Conservation (phyloP, 1,140 invertebrate genomes). For the Gryon sp. region DNA sequence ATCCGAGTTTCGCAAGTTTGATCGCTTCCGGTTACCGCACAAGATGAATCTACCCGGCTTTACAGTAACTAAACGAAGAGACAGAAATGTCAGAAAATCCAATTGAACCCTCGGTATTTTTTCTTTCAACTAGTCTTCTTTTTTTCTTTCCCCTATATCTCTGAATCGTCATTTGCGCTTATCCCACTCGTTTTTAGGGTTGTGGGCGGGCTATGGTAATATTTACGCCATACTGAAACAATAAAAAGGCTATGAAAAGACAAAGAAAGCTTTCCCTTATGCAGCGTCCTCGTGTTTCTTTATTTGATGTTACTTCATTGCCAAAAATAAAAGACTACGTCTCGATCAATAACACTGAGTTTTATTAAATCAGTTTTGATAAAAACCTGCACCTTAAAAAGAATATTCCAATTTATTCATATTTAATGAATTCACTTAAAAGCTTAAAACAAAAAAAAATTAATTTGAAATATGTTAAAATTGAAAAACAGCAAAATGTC, state of each 20-base stretch:
- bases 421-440: too few relatives aligned
- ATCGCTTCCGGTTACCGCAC: conserved; percentile 63
- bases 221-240: conserved; percentile 57
- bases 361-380: too few relatives aligned
- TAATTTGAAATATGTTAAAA: too few relatives aligned
- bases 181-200: conserved; percentile 27
- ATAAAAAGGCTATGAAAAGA: conserved; percentile 44
- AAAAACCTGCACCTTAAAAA: too few relatives aligned
- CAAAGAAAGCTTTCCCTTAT: conserved; percentile 46
- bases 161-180: background rate
- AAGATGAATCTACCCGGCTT: conserved; percentile 62
- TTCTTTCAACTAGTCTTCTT: too few relatives aligned
- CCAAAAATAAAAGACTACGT: conserved; percentile 20
- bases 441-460: too few relatives aligned
- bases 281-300: conserved; percentile 32
- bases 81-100: conserved; percentile 55
- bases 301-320: conserved; percentile 43
- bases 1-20: conserved; percentile 62
- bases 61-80: conserved; percentile 56
- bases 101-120: conserved; percentile 64
- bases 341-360: conserved; percentile 33
- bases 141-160: conserved; percentile 15
- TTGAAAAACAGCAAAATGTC: too few relatives aligned
- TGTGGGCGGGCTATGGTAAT: conserved; percentile 51
- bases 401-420: too few relatives aligned